Evolutionary conservation across 2,113 vertebrate genomes (phyloP), one percentile per base, ranked within the genome.

Genomic region (Eulacestoma nigropectus): DNA sequence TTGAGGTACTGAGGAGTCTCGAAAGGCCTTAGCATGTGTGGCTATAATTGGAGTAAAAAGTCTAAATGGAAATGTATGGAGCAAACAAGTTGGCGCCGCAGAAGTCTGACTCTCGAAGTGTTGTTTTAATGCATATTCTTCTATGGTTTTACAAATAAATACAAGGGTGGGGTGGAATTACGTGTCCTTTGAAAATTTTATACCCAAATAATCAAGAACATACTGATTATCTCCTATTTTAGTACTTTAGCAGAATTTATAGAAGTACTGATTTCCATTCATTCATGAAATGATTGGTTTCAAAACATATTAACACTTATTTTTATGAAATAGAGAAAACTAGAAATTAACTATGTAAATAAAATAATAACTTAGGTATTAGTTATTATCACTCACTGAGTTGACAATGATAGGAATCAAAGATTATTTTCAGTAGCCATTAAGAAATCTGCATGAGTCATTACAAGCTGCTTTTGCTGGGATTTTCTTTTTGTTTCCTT

Each of bases 401-500:
- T 39, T 94, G 91, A 63, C 72, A 86, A 23, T 74, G 35, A 59
- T 77, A 77, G 81, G 56, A 89, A 90, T 83, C 70, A 78, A 86
- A 92, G 47, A 74, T 89, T 70, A 74, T 90, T 95, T 95, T 95
- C 73, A 67, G 56, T 92, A 89, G 76, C 73, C 23, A 2, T 89
- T 91, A 67, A 84, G 69, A 89, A 84, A 89, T 70, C 60, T 3
- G 1, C 81, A 30, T 91, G 86, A 95, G 56, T 93, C 84, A 72
- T 91, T 70, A 41, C 25, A 81, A 87, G 83, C 42, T 80, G 76
- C 72, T 79, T 84, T 68, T 87, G 13, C 50, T 68, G 78, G 35
- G 64, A 7, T 81, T 95, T 93, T 93, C 65, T 93, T 87, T 93
- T 90, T 89, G 64, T 86, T 92, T 78, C n/a, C 62, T 78, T 84